phyloP scores from a whole-genome alignment of 2,888 invertebrate genomes.

The Aethes cnicana region DNA sequence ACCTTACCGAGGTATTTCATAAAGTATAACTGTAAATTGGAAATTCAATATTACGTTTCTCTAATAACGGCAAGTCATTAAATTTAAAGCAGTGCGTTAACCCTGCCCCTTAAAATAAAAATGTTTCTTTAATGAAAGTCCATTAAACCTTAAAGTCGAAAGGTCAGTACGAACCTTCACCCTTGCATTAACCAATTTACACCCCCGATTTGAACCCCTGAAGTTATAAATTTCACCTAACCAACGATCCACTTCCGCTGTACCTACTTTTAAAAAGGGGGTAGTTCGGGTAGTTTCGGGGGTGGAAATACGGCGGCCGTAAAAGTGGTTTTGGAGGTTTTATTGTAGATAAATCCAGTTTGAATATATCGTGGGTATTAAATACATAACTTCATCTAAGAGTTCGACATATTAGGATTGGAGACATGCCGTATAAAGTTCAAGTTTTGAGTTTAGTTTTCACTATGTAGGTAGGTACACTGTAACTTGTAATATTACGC shows the following conservation, averaged over 20 bases:
- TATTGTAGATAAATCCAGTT: slow-evolving; percentile 9
- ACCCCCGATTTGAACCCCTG: slow-evolving; percentile 56
- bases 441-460: neutral
- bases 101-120: slow-evolving; percentile 21
- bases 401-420: too few species aligned
- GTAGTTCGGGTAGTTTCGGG: slow-evolving; percentile 41
- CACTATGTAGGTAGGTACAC: neutral
- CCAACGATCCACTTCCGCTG: slow-evolving; percentile 73
- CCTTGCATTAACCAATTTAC: slow-evolving; percentile 66
- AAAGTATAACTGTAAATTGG: neutral
- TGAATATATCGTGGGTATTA: too few species aligned
- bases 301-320: slow-evolving; percentile 51
- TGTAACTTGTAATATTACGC: too few species aligned
- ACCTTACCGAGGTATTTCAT: too few species aligned
- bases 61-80: slow-evolving; percentile 15
- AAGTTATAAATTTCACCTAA: slow-evolving; percentile 67
- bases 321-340: slow-evolving; percentile 37
- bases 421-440: too few species aligned
- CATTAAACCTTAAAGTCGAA: slow-evolving; percentile 27
- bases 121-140: slow-evolving; percentile 27
- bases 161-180: slow-evolving; percentile 37
- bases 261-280: slow-evolving; percentile 64
- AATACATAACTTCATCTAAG: too few species aligned
- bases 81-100: slow-evolving; percentile 21
- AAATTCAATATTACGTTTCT: slow-evolving; percentile 6